phyloP scores from a whole-genome alignment of 1,140 invertebrate species.

The Steinernema khuongi region DNA sequence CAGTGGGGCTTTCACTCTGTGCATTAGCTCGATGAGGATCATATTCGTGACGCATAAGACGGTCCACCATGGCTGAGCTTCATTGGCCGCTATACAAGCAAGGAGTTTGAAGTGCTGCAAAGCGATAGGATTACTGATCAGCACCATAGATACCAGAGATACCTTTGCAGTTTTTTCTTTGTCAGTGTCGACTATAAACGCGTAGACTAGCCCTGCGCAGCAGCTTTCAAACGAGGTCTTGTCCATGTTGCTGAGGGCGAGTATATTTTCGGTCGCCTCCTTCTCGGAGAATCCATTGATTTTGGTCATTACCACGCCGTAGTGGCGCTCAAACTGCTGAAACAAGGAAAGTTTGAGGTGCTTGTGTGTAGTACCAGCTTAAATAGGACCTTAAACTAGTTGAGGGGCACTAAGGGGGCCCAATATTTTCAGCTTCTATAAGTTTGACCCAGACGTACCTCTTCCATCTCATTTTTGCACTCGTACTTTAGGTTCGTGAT shows the following conservation, averaged over 20 bases:
- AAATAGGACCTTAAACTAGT: too few species aligned
- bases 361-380: too few species aligned
- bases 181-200: neutral
- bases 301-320: neutral
- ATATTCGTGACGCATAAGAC: neutral
- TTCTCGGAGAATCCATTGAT: neutral
- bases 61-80: neutral
- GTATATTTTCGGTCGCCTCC: neutral
- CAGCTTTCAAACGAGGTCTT: neutral
- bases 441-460: neutral
- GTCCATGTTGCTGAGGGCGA: neutral
- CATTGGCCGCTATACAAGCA: neutral
- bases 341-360: neutral
- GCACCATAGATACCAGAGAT: too few species aligned
- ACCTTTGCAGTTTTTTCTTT: neutral
- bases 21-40: neutral
- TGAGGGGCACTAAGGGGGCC: too few species aligned
- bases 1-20: neutral
- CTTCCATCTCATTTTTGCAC: neutral
- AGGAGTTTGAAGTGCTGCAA: neutral
- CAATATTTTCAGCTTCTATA: too few species aligned
- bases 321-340: neutral
- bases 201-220: neutral
- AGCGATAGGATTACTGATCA: neutral
- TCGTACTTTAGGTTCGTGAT: neutral